Evolutionary conservation across 2,113 vertebrate genomes (phyloP).

Genomic region (Dipodomys ordii): DNA sequence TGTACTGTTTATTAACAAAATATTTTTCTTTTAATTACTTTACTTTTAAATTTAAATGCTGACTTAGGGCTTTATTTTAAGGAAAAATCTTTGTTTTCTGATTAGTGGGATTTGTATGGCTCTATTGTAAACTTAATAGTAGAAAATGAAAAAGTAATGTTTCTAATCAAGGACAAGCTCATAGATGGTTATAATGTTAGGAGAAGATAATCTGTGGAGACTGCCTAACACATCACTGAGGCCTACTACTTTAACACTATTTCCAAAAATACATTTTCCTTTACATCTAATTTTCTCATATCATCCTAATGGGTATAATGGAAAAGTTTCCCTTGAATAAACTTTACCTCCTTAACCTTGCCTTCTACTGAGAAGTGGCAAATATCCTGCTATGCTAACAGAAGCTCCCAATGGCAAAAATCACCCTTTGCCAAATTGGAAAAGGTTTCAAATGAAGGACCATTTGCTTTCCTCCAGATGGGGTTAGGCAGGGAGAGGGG

Average conservation of each 20-base stretch:
- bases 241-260: not conserved
- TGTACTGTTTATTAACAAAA: not conserved
- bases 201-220: not conserved
- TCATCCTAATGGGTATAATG: not conserved
- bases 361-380: not conserved
- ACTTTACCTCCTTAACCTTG: not conserved
- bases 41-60: conserved; percentile 44
- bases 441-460: not conserved
- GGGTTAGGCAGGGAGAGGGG: too few relatives aligned
- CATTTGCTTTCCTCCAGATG: not conserved
- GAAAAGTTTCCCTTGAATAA: not conserved
- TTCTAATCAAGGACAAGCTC: not conserved
- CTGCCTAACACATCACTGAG: not conserved
- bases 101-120: not conserved
- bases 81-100: conserved; percentile 2
- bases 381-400: not conserved
- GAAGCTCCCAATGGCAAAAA: not conserved
- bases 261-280: not conserved
- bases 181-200: not conserved
- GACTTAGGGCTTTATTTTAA: not conserved
- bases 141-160: not conserved
- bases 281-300: not conserved
- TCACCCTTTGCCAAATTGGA: not conserved
- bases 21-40: conserved; percentile 11
- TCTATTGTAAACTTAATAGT: conserved; percentile 9